A percentile compares a stretch with the other conserved stretches of the same genome.
Conservation (phyloP, 2,888 invertebrate species). For the Bombylius discolor region DNA sequence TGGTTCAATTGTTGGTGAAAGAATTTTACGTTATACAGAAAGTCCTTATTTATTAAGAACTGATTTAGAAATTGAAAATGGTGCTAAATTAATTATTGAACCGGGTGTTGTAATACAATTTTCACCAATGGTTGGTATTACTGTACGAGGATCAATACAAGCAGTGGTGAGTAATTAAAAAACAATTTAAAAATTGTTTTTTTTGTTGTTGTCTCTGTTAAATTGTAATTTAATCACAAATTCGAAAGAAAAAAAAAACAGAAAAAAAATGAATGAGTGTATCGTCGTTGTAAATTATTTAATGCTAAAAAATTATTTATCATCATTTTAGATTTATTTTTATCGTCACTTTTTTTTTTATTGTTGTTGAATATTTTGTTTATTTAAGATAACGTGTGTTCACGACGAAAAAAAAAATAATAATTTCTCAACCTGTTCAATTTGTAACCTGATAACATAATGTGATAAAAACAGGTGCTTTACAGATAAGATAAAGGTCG, state of each 20-base stretch:
- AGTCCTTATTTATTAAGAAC: constrained; percentile 69
- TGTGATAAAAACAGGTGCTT: too few relatives aligned
- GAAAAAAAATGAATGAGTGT: neutral
- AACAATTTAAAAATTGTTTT: neutral
- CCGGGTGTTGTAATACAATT: constrained; percentile 83
- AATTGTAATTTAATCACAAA: neutral
- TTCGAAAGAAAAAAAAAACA: neutral
- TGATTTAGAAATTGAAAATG: constrained; percentile 64
- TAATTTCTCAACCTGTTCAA: neutral
- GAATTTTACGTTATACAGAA: constrained; percentile 30
- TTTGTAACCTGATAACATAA: neutral
- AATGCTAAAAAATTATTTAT: too few relatives aligned
- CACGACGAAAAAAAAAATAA: too few relatives aligned
- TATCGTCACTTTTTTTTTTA: neutral
- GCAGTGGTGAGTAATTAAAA: constrained; percentile 62
- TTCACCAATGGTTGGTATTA: constrained; percentile 85
- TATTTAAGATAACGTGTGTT: too few relatives aligned
- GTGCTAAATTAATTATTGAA: constrained; percentile 71
- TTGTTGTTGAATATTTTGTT: neutral
- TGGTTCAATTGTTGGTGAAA: constrained; percentile 31
- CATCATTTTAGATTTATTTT: too few relatives aligned
- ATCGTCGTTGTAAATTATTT: too few relatives aligned
- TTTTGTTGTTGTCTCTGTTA: neutral
- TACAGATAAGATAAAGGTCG: too few relatives aligned
- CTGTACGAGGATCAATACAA: constrained; percentile 74